These are phyloP conservation scores for Plagodis dolabraria DNA, from an alignment of 2,888 invertebrate genomes.

Conservation along the genomic window DNA sequence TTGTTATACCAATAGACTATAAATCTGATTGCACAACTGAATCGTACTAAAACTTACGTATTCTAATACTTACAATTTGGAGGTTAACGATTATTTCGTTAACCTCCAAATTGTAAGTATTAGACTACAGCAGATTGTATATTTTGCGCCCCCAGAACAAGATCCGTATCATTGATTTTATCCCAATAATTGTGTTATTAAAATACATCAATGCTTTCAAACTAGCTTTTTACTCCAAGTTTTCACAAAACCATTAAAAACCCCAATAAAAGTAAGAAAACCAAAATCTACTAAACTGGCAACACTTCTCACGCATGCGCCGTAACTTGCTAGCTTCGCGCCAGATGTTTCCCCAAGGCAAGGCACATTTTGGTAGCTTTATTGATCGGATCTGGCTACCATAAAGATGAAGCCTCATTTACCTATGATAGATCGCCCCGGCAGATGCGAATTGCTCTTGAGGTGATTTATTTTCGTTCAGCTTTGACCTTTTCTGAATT, in stretches of 20 bases:
- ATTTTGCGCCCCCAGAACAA: too few species aligned
- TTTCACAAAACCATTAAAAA: background rate
- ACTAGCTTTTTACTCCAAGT: background rate
- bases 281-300: constrained; percentile 40
- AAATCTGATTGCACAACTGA: too few species aligned
- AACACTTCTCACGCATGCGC: constrained; percentile 70
- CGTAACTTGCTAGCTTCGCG: constrained; percentile 55
- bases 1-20: too few species aligned
- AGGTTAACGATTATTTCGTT: too few species aligned
- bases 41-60: too few species aligned
- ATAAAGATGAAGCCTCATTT: constrained; percentile 48
- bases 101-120: too few species aligned
- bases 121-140: too few species aligned
- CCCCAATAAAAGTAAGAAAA: background rate
- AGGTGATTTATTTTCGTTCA: constrained; percentile 21
- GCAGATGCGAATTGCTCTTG: constrained; percentile 35
- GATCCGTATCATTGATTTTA: too few species aligned
- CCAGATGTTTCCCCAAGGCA: constrained; percentile 61
- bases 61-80: too few species aligned
- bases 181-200: too few species aligned
- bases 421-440: constrained; percentile 52
- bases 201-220: too few species aligned
- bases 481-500: constrained; percentile 25
- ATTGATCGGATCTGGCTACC: constrained; percentile 77
- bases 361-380: constrained; percentile 65